A percentile compares a stretch with the other conserved stretches of the same genome.
Evolutionary conservation across 2,888 invertebrate species (phyloP).

Genomic region (Seladonia tumulorum): DNA sequence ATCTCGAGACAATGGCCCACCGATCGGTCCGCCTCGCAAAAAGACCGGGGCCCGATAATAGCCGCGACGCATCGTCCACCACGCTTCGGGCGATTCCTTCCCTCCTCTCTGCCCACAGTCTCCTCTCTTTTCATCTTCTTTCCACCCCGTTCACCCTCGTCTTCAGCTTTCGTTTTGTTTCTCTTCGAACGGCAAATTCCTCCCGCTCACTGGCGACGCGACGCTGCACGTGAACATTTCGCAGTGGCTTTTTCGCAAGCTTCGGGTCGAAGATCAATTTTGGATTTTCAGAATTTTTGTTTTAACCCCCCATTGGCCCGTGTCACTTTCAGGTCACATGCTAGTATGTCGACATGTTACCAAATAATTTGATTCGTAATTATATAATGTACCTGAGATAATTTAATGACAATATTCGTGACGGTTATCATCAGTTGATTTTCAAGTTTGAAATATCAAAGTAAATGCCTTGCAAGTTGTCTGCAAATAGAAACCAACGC

Average conservation of each 20-base stretch:
- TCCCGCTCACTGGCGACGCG: slow-evolving; percentile 39
- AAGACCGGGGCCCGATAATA: slow-evolving; percentile 82
- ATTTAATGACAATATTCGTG: no score
- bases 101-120: not conserved
- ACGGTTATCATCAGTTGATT: no score
- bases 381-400: no score
- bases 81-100: slow-evolving; percentile 64
- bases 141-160: slow-evolving; percentile 3
- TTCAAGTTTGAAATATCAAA: no score
- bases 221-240: slow-evolving; percentile 1
- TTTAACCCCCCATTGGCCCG: no score
- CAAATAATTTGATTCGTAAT: no score
- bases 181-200: slow-evolving; percentile 59
- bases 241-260: not conserved
- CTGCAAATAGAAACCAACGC: no score
- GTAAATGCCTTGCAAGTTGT: no score
- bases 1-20: slow-evolving; percentile 83
- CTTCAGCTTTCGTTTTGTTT: slow-evolving; percentile 41
- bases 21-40: slow-evolving; percentile 78
- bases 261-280: not conserved
- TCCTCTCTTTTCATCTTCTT: slow-evolving; percentile 20
- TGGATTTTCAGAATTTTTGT: no score
- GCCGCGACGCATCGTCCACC: slow-evolving; percentile 78
- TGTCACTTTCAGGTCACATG: no score
- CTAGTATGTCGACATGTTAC: no score